Evolutionary conservation across 2,797 vertebrate genomes (phyloP), one percentile per base, ranked within the genome.

Genomic region (Tinamus major): DNA sequence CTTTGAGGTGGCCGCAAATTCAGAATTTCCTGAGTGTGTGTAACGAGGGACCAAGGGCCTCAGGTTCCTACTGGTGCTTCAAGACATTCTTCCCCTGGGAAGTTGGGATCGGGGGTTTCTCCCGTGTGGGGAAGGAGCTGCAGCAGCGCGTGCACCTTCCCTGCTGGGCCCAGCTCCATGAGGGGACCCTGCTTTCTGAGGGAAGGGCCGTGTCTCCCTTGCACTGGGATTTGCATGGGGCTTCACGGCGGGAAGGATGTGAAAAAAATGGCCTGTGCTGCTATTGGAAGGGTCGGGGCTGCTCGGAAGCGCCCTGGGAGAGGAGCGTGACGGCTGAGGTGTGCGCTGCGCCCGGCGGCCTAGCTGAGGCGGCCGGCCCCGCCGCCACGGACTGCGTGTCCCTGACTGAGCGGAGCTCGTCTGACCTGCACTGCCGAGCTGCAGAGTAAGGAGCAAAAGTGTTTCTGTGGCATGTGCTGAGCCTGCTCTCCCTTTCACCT

Each of bases 401-500:
- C 95, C 92, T 94, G 94, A 94, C 95, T 70, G 93, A 95, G 58
- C 8, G 58, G 29, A 91, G 87, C 91, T 95, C 64, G 91, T 88
- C 91, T 94, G 95, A 95, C 92, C 91, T 88, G 91, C 85, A 82
- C 58, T 39, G 81, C 90, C 65, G 83, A 86, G 91, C 87, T 69
- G 17, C 41, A 75, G 85, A 58, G 61, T 58, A 85, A 85, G 87
- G 90, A 95, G 89, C 89, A 92, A 48, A 87, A 94, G 74, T 85
- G 74, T 96, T 92, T 87, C 86, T 86, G 91, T 79, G 89, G 91
- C 94, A 94, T 93, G 85, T 95, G 94, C 94, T 96, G 96, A 96
- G 91, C 91, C 92, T 91, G 89, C 94, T 95, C 75, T 95, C 82
- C 82, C 93, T 92, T 79, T 81, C 90, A 95, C 92, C 93, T 95